Evolutionary conservation across 1,140 invertebrate genomes (phyloP).

Genomic region (Drosophila lini): DNA sequence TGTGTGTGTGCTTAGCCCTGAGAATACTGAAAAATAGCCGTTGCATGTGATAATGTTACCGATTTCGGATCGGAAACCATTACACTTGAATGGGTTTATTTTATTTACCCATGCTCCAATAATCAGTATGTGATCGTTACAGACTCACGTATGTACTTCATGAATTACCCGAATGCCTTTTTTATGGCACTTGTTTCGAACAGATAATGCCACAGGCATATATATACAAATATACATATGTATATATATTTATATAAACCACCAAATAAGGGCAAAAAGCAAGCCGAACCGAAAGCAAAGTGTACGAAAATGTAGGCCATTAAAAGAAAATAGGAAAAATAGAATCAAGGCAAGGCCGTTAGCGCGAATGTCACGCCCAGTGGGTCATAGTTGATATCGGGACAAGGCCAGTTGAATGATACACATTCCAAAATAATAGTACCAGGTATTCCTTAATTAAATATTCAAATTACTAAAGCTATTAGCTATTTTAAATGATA

Average conservation of each 20-base stretch:
- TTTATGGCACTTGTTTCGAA: conserved; percentile 8
- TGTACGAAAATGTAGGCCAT: conserved; percentile 13
- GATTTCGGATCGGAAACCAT: conserved; percentile 10
- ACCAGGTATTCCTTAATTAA: not conserved
- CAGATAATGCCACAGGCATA: conserved; percentile 2
- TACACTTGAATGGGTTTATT: not conserved
- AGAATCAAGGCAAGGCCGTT: conserved; percentile 28
- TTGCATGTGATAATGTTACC: conserved; percentile 33
- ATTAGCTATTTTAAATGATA: no score
- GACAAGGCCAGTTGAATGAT: conserved; percentile 23
- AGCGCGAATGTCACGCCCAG: conserved; percentile 11
- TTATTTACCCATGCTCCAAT: conserved; percentile 2
- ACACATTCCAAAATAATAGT: not conserved
- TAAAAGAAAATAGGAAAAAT: conserved; percentile 39
- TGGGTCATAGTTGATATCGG: conserved; percentile 7
- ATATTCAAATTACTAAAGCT: not conserved
- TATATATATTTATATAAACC: not conserved
- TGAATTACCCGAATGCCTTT: conserved; percentile 29
- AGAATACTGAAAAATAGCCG: not conserved
- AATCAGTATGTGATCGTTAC: conserved; percentile 3
- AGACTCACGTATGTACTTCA: conserved; percentile 14
- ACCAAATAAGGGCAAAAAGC: conserved; percentile 38
- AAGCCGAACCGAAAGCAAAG: conserved; percentile 7
- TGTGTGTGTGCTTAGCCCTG: conserved; percentile 23
- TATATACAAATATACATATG: no score